phyloP scores from a whole-genome alignment of 2,113 vertebrate species.

The Pteronura brasiliensis region DNA sequence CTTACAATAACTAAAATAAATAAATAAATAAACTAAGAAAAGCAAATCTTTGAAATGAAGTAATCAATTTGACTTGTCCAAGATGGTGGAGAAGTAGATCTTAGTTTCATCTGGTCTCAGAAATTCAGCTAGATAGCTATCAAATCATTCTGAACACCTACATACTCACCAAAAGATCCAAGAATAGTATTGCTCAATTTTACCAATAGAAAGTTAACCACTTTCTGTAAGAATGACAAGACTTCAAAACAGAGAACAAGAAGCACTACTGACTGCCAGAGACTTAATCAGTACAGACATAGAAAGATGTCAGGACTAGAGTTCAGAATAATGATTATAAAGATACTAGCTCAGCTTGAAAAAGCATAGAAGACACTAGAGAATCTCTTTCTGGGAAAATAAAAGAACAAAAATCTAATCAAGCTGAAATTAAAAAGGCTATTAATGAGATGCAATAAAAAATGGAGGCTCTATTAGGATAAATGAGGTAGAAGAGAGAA shows the following conservation, averaged over 20 bases:
- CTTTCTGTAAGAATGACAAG: neutral
- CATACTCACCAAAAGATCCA: neutral
- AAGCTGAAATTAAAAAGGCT: neutral
- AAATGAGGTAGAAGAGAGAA: neutral
- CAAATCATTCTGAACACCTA: neutral
- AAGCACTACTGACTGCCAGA: neutral
- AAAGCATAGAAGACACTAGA: neutral
- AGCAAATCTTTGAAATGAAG: constrained; percentile 8
- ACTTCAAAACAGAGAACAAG: neutral
- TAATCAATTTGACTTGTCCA: neutral
- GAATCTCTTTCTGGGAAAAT: neutral
- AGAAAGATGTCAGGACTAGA: neutral
- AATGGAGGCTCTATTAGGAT: neutral
- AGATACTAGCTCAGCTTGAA: neutral
- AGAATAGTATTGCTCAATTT: neutral
- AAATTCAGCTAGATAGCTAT: neutral
- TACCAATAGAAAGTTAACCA: neutral
- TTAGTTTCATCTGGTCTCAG: neutral
- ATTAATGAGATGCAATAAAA: neutral
- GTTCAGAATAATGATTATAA: neutral
- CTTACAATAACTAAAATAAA: neutral
- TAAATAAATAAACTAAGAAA: neutral
- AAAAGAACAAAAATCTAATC: neutral
- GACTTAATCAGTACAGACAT: neutral
- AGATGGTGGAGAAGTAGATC: neutral